Evolutionary conservation across 2,888 invertebrate species (phyloP), one percentile per base, ranked within the genome.

Genomic region (Frankliniella fusca): DNA sequence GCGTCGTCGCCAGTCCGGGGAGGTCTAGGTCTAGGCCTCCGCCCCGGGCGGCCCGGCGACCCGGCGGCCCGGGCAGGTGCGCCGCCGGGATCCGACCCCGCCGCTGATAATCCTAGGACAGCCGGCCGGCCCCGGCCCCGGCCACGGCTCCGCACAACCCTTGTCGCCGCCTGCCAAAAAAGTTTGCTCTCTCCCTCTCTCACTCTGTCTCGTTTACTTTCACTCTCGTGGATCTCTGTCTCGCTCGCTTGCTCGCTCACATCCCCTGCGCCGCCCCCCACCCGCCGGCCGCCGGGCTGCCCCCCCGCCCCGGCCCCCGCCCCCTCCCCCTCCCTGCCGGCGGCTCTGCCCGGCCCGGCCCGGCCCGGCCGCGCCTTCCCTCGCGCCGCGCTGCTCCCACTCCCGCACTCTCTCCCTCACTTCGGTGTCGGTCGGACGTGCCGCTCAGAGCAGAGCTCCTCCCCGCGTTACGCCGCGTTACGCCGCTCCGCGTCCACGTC

Each of bases 311-410:
- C 80, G 76, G 82, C 70, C 65, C 54, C 83, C 23, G 80, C 49
- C 80, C 83, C 83, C 81, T 70, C 83, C 82, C 81, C 81, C 80
- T 48, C 76, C 82, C 80, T 61, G 80, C 81, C 81, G 20, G 50
- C 79, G 81, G 81, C 15, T 15, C 50, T 12, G 15, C 7, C 54
- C 65, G n/a, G n/a, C n/a, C n/a, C 76, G 23, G 18, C 65, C 48
- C 70, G 82, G 83, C 81, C 83, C 81, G 79, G 82, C 83, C 80
- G 50, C 81, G 38, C 38, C 80, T 83, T 81, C 80, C 23, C 79
- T 12, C 11, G 48, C 81, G 49, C 80, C 48, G 80, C 79, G 81
- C 81, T 79, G 65, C 48, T 28, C 82, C 80, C 18, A 50, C 65
- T 7, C 20, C 15, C 70, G 70, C 70, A 76, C 70, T 76, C 70